Evolutionary conservation across 2,888 invertebrate species (phyloP), one percentile per base, ranked within the genome.

Genomic region (Dascillus cervinus): DNA sequence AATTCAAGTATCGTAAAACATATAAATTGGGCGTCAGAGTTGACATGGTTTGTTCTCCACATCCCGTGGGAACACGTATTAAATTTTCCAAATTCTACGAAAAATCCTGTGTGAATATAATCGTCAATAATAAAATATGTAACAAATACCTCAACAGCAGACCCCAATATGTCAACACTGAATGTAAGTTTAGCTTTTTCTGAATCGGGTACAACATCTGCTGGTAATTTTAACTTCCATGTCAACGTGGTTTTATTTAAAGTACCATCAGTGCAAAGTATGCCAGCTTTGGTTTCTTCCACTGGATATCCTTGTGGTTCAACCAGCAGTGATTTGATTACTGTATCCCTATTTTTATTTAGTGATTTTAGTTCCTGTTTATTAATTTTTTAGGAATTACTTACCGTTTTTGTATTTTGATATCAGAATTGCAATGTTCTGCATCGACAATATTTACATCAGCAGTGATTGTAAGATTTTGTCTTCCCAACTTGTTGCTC

Each of bases 41-140:
- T 3, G 84, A 75, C 81, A 86, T 82, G 57, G 82, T 84, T 66
- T 87, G 86, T 52, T 87, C 86, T 0, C 86, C 86, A 54, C 86
- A 87, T 1, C 86, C 87, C 25, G 77, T 76, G 0, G 86, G 86
- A 27, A 84, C 62, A 6, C 65, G 56, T 2, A 85, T 68, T 5
- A 86, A 60, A 3, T 72, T 69, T 26, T 84, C 80, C 1, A 86
- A 66, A 46, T 81, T 79, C 71, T 75, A 39, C 29, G 52, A 50
- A 29, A 36, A 25, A n/a, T n/a, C n/a, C n/a, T n/a, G n/a, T n/a
- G n/a, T n/a, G n/a, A n/a, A n/a, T 11, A 26, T 30, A 30, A 15
- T 20, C 4, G 8, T 15, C 24, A 22, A 6, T 6, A 3, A 38
- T 14, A n/a, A n/a, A n/a, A n/a, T n/a, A n/a, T n/a, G n/a, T n/a